phyloP scores from a whole-genome alignment of 2,888 invertebrate species.

The Trichopoda pennipes region DNA sequence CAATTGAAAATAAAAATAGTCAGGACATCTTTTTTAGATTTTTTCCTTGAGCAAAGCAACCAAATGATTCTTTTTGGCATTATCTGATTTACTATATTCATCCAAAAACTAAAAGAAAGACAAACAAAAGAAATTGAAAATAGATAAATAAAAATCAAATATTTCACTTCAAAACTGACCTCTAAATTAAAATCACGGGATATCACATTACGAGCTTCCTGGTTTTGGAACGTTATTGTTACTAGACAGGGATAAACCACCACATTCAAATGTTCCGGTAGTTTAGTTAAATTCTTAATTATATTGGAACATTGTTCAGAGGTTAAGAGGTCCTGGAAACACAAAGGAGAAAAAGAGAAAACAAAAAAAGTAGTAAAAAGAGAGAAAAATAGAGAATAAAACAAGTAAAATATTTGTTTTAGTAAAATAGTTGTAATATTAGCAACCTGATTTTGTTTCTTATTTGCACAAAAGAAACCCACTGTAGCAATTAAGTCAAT shows the following conservation, averaged over 20 bases:
- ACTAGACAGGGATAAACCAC: slow-evolving; percentile 81
- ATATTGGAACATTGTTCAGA: slow-evolving; percentile 80
- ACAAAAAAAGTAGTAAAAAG: no score
- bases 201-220: slow-evolving; percentile 78
- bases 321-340: slow-evolving; percentile 76
- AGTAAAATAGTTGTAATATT: no score
- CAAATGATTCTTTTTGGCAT: slow-evolving; percentile 79
- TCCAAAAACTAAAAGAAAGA: slow-evolving; percentile 77
- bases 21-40: slow-evolving; percentile 57
- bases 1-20: not conserved
- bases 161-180: slow-evolving; percentile 70
- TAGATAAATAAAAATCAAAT: not conserved
- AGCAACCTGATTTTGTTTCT: slow-evolving; percentile 78
- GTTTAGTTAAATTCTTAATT: slow-evolving; percentile 79
- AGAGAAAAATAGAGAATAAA: not conserved
- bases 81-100: slow-evolving; percentile 80
- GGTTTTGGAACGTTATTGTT: slow-evolving; percentile 79
- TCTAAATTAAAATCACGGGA: slow-evolving; percentile 79
- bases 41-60: slow-evolving; percentile 76
- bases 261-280: slow-evolving; percentile 79
- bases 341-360: slow-evolving; percentile 7
- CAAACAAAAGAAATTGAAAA: slow-evolving; percentile 4
- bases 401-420: no score
- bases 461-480: slow-evolving; percentile 80
- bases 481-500: slow-evolving; percentile 80